These are phyloP conservation scores for Fundulus diaphanus DNA, from an alignment of 2,797 vertebrate species.

Conservation along the genomic window DNA sequence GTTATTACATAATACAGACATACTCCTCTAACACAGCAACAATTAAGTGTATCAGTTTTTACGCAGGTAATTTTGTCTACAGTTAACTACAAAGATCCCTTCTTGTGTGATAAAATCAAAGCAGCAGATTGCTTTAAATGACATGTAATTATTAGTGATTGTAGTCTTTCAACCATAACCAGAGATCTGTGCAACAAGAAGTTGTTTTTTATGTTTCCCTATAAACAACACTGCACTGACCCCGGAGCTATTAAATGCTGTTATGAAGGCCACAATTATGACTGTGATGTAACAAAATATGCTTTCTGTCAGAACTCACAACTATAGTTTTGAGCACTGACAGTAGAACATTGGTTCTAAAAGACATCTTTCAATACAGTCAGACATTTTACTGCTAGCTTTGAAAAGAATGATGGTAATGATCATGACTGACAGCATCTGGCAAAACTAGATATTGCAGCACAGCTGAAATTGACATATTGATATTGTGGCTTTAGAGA, in stretches of 20 bases:
- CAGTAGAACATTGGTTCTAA: neutral
- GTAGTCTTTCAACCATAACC: neutral
- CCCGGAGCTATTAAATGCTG: constrained; percentile 25
- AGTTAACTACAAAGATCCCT: neutral
- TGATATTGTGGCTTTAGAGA: neutral
- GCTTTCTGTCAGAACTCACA: neutral
- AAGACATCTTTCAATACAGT: neutral
- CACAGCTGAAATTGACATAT: neutral
- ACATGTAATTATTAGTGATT: neutral
- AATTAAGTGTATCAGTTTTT: neutral
- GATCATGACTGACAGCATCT: neutral
- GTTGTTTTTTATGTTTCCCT: neutral
- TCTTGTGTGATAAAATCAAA: neutral
- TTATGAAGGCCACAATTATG: constrained; percentile 20
- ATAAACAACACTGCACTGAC: constrained; percentile 7
- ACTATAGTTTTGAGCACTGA: neutral
- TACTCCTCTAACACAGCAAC: neutral
- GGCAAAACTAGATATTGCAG: neutral
- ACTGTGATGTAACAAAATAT: neutral
- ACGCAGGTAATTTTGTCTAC: neutral
- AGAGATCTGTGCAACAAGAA: neutral
- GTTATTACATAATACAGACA: neutral
- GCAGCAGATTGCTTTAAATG: neutral
- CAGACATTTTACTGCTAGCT: neutral
- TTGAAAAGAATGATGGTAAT: neutral